These are phyloP conservation scores for Takifugu rubripes DNA, from an alignment of 2,797 vertebrate species.

Conservation along the genomic window DNA sequence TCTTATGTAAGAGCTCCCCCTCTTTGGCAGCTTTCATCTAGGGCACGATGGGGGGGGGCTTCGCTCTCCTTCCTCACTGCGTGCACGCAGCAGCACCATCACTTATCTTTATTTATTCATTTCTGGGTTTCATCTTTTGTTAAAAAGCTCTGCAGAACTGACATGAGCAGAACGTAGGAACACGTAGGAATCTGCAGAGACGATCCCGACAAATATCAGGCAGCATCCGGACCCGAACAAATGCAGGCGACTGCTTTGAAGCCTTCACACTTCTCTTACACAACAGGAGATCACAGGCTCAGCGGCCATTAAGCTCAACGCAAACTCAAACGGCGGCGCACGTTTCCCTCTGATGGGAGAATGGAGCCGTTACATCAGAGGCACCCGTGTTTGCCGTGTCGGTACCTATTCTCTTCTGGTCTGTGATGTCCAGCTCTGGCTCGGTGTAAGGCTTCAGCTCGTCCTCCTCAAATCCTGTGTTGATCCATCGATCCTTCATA, in stretches of 20 bases:
- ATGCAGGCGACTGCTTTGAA: neutral
- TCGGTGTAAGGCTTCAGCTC: slow-evolving; percentile 96
- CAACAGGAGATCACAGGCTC: neutral
- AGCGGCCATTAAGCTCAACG: neutral
- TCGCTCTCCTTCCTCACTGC: slow-evolving; percentile 2
- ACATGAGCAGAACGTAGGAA: slow-evolving; percentile 25
- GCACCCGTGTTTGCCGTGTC: neutral
- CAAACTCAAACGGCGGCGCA: neutral
- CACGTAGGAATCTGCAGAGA: neutral
- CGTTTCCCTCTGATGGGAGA: neutral
- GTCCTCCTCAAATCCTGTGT: slow-evolving; percentile 93
- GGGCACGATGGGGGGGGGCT: slow-evolving; percentile 27
- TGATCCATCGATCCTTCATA: slow-evolving; percentile 99
- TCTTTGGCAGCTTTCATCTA: slow-evolving; percentile 25
- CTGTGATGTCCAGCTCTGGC: slow-evolving; percentile 93
- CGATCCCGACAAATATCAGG: neutral
- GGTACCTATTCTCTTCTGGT: slow-evolving; percentile 97
- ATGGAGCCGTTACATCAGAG: neutral
- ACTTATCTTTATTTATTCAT: slow-evolving; percentile 53
- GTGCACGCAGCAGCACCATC: slow-evolving; percentile 19
- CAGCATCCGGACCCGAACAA: neutral
- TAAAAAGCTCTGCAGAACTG: slow-evolving; percentile 15
- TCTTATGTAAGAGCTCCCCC: slow-evolving; percentile 43
- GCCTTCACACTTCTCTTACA: slow-evolving; percentile 6
- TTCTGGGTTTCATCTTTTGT: slow-evolving; percentile 43